Base-by-base conservation (phyloP, 2,113 vertebrate genomes). In the Phainopepla nitens region DNA sequence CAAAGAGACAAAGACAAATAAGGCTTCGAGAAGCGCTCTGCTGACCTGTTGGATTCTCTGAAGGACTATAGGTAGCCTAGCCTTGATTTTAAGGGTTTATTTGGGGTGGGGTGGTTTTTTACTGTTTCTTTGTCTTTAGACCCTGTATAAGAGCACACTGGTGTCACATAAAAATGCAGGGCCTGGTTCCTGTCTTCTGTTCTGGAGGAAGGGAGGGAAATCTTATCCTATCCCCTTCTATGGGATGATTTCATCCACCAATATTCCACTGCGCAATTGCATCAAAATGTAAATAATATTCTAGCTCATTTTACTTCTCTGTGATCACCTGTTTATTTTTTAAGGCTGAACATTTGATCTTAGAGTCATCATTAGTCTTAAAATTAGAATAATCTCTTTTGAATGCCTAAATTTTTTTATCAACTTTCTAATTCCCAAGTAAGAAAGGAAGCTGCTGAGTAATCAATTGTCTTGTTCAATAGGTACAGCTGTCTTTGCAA, bases 381-480 rank as follows among this genome's bases (percentile, higher is more conserved):
- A 89, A 97, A 96, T 70, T 70, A 90, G 54, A 69, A 47, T 87
- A 62, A 75, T 75, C 41, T 95, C 35, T 42, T 92, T 91, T 92
- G 61, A 96, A 91, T 79, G 45, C 23, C 54, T 69, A 61, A 29
- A 12, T 35, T 36, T 85, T 92, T 82, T 57, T 22, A 76, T 66
- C 36, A 82, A 17, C 7, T 85, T 91, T 35, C 60, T 82, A 68
- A 72, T 61, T 76, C 13, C 29, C n/a, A 86, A 39, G 29, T 87
- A 28, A 47, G 27, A 95, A 91, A 89, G 53, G 7, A 87, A 92
- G 35, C 72, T 90, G 25, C 9, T 60, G 31, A 65, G 18, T 31
- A 79, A 93, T 53, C 41, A 71, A 65, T 71, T 84, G 71, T 57
- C 27, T 57, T 70, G 8, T 50, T 62, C 61, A 62, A n/a, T 35